Conservation (phyloP, 2,888 invertebrate genomes). For the Nemotelus pantherinus region DNA sequence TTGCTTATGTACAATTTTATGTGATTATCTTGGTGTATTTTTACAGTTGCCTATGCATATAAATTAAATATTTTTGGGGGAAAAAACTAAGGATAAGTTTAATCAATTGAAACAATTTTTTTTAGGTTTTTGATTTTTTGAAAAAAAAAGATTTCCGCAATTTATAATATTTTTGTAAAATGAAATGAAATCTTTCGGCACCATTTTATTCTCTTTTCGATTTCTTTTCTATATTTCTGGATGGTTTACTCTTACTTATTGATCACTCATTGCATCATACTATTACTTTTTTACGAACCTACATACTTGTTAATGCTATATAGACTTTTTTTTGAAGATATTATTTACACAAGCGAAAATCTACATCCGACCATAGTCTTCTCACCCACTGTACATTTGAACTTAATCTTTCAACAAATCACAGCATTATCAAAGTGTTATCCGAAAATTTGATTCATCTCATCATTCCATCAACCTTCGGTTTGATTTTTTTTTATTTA, state of each 20-base stretch:
- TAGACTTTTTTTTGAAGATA: neutral
- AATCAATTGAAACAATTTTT: neutral
- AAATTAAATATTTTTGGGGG: neutral
- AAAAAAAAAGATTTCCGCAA: neutral
- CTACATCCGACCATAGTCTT: slow-evolving; percentile 11
- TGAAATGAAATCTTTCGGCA: slow-evolving; percentile 37
- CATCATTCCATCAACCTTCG: slow-evolving; percentile 45
- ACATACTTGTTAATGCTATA: neutral
- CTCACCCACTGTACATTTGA: slow-evolving; percentile 59
- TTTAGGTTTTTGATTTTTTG: too few relatives aligned
- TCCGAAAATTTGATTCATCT: slow-evolving; percentile 42
- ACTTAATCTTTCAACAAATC: slow-evolving; percentile 59
- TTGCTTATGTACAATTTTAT: too few relatives aligned
- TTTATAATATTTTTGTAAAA: neutral
- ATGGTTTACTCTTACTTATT: neutral
- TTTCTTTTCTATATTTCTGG: neutral
- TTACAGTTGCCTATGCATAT: neutral
- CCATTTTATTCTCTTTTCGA: slow-evolving; percentile 18
- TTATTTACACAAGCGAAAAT: slow-evolving; percentile 22
- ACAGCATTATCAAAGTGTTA: slow-evolving; percentile 54
- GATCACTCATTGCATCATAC: neutral
- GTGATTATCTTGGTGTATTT: too few relatives aligned
- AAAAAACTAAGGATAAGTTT: neutral
- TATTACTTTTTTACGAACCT: neutral
- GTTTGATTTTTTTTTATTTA: neutral